phyloP scores from a whole-genome alignment of 1,140 invertebrate genomes.

The Tenebrio molitor region DNA sequence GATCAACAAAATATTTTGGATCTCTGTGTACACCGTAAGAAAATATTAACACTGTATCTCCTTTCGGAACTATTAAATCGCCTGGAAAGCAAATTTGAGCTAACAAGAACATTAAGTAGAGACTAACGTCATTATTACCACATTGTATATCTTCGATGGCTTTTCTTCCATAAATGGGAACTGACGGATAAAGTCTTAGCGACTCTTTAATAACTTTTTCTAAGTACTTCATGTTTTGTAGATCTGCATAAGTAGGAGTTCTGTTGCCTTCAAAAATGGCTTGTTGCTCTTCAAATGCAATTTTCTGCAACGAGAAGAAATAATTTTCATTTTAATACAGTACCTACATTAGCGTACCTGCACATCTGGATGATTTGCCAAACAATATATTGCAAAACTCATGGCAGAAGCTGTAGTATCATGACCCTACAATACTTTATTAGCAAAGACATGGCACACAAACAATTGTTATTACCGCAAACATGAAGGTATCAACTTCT shows the following conservation, averaged over 20 bases:
- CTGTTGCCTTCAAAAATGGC: constrained; percentile 68
- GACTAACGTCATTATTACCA: constrained; percentile 47
- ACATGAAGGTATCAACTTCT: constrained; percentile 46
- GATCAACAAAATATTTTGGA: constrained; percentile 72
- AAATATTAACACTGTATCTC: constrained; percentile 41
- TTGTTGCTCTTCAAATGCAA: constrained; percentile 65
- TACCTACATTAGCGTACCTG: constrained; percentile 51
- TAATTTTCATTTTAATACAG: neutral
- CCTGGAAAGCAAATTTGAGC: constrained; percentile 41
- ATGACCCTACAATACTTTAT: constrained; percentile 62
- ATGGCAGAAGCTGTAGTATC: constrained; percentile 66
- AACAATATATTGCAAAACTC: constrained; percentile 61
- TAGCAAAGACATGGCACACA: neutral
- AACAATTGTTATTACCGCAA: constrained; percentile 17
- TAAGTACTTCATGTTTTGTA: constrained; percentile 67
- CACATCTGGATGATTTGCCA: constrained; percentile 63
- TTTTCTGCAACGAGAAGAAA: neutral
- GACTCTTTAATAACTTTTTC: constrained; percentile 68
- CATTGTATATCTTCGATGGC: constrained; percentile 67
- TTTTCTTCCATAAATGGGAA: constrained; percentile 73
- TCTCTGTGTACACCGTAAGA: constrained; percentile 74
- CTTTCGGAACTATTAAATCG: constrained; percentile 11
- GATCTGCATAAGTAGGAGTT: constrained; percentile 63
- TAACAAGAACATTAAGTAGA: constrained; percentile 10
- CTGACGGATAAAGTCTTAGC: constrained; percentile 67